These are phyloP conservation scores for Pseudorhombus dupliciocellatus DNA, from an alignment of 2,113 vertebrate genomes.

Conservation along the genomic window DNA sequence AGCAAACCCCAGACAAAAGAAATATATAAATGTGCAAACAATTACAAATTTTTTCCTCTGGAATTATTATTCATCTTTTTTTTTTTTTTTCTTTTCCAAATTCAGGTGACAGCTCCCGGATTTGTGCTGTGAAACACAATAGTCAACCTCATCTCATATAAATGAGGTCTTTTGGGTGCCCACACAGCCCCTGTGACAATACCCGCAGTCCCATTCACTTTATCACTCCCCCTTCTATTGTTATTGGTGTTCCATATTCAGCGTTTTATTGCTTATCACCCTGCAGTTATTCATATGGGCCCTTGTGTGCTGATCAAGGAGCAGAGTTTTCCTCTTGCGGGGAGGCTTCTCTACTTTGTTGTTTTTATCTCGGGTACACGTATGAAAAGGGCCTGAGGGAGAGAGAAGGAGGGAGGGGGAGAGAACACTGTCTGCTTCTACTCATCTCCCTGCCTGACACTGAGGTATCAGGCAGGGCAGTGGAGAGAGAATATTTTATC, in stretches of 20 bases:
- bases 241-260: slow-evolving; percentile 64
- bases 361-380: slow-evolving; percentile 76
- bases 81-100: slow-evolving; percentile 17
- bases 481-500: slow-evolving; percentile 77
- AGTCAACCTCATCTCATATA: slow-evolving; percentile 46
- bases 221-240: slow-evolving; percentile 56
- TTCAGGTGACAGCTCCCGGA: slow-evolving; percentile 38
- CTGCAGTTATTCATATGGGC: slow-evolving; percentile 67
- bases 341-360: slow-evolving; percentile 61
- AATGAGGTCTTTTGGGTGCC: slow-evolving; percentile 57
- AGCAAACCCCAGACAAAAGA: slow-evolving; percentile 1
- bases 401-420: too few relatives aligned
- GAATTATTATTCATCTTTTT: slow-evolving; percentile 16
- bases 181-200: slow-evolving; percentile 42
- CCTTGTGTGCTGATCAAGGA: slow-evolving; percentile 66
- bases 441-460: slow-evolving; percentile 69
- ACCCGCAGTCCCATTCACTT: slow-evolving; percentile 60
- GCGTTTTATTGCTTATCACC: slow-evolving; percentile 67
- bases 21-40: slow-evolving; percentile 1
- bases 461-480: slow-evolving; percentile 60
- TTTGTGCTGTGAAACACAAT: slow-evolving; percentile 47
- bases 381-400: slow-evolving; percentile 74
- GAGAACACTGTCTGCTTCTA: slow-evolving; percentile 71
- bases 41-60: slow-evolving; percentile 1
- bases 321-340: slow-evolving; percentile 55